Conservation (phyloP, 2,888 invertebrate species). For the Epinotia ramella region DNA sequence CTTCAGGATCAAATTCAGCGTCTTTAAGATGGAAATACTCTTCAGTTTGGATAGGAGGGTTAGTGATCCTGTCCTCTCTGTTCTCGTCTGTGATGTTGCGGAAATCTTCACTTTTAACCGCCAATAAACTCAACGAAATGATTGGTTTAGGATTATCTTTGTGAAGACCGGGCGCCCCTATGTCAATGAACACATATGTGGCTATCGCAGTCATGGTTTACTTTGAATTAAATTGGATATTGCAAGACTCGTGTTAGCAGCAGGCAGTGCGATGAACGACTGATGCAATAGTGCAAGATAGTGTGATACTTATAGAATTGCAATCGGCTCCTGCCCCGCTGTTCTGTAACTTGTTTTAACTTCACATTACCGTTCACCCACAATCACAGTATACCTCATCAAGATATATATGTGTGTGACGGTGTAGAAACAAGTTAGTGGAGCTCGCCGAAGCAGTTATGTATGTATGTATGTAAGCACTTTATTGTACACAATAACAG, state of each 20-base stretch:
- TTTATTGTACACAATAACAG: too few relatives aligned
- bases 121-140: not conserved
- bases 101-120: not conserved
- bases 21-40: not conserved
- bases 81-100: not conserved
- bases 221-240: not conserved
- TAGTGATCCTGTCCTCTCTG: not conserved
- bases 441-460: too few relatives aligned
- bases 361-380: too few relatives aligned
- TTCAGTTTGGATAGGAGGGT: not conserved
- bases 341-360: too few relatives aligned
- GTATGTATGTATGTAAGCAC: too few relatives aligned
- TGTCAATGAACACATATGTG: slow-evolving; percentile 6
- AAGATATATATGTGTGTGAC: too few relatives aligned
- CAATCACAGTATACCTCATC: too few relatives aligned
- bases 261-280: not conserved
- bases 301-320: too few relatives aligned
- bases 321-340: too few relatives aligned
- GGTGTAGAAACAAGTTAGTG: too few relatives aligned
- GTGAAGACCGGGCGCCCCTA: not conserved
- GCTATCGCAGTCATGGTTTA: slow-evolving; percentile 1
- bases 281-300: not conserved
- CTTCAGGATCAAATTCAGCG: slow-evolving; percentile 81
- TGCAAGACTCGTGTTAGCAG: not conserved
- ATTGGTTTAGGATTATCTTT: not conserved